Conservation (phyloP, 2,888 invertebrate genomes). For the Biston betularia region DNA sequence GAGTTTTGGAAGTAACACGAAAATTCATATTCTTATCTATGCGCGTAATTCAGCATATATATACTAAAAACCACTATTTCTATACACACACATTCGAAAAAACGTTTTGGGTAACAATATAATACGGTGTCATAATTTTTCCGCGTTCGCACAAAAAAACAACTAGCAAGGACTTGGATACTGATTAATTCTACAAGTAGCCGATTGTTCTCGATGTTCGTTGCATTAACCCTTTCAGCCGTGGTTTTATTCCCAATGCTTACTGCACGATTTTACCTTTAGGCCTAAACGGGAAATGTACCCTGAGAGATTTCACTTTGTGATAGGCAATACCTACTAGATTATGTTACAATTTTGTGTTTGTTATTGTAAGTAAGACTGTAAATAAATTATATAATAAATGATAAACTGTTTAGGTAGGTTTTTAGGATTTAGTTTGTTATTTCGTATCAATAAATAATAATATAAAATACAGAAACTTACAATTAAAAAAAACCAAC, state of each 20-base stretch:
- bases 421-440: background rate
- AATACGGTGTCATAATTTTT: too few species aligned
- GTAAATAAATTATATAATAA: too few species aligned
- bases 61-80: too few species aligned
- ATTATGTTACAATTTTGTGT: constrained; percentile 36
- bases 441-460: too few species aligned
- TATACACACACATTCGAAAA: too few species aligned
- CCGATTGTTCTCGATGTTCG: constrained; percentile 52
- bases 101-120: too few species aligned
- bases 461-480: too few species aligned
- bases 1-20: too few species aligned
- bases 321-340: constrained; percentile 34
- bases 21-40: too few species aligned
- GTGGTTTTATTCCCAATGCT: constrained; percentile 50
- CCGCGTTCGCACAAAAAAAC: too few species aligned
- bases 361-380: constrained; percentile 27
- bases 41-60: too few species aligned
- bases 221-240: constrained; percentile 71
- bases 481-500: too few species aligned
- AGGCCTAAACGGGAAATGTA: constrained; percentile 28
- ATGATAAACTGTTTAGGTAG: background rate
- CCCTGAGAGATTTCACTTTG: constrained; percentile 40
- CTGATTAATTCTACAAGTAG: constrained; percentile 11
- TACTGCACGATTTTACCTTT: constrained; percentile 43
- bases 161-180: constrained; percentile 5